Evolutionary conservation across 2,888 invertebrate species (phyloP).

Genomic region (Neuroscelio doddi): DNA sequence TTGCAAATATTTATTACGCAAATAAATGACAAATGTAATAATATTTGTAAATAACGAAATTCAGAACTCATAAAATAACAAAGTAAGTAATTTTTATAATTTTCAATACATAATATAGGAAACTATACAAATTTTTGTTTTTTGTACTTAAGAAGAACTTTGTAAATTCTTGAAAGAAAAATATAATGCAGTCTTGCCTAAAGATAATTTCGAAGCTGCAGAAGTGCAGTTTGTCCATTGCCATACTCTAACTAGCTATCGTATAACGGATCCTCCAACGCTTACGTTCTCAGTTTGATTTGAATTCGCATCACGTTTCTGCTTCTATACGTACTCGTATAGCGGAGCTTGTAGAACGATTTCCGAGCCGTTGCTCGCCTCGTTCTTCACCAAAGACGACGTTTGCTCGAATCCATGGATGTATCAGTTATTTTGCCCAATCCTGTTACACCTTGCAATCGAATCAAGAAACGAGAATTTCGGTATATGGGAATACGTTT

Average conservation of each 20-base stretch:
- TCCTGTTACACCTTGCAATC: slow-evolving; percentile 3
- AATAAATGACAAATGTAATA: too few relatives aligned
- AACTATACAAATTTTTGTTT: too few relatives aligned
- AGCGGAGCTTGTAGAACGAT: slow-evolving; percentile 24
- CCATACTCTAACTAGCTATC: slow-evolving; percentile 17
- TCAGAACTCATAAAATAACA: too few relatives aligned
- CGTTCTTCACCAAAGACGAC: slow-evolving; percentile 19
- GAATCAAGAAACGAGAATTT: slow-evolving; percentile 9
- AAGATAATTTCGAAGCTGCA: neutral
- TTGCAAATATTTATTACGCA: too few relatives aligned
- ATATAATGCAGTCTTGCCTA: neutral
- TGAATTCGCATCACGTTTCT: slow-evolving; percentile 25
- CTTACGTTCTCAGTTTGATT: slow-evolving; percentile 24
- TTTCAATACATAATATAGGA: too few relatives aligned
- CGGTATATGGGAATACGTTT: slow-evolving; percentile 2
- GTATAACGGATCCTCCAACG: slow-evolving; percentile 19
- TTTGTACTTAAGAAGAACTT: too few relatives aligned
- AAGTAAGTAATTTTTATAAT: too few relatives aligned
- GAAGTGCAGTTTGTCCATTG: slow-evolving; percentile 10
- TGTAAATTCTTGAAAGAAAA: neutral
- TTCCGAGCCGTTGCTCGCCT: slow-evolving; percentile 28
- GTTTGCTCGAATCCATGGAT: slow-evolving; percentile 17
- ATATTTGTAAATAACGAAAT: too few relatives aligned
- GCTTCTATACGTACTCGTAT: slow-evolving; percentile 18
- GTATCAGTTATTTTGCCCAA: slow-evolving; percentile 15